Evolutionary conservation across 2,797 vertebrate genomes (phyloP).

Genomic region (Notolabrus celidotus): DNA sequence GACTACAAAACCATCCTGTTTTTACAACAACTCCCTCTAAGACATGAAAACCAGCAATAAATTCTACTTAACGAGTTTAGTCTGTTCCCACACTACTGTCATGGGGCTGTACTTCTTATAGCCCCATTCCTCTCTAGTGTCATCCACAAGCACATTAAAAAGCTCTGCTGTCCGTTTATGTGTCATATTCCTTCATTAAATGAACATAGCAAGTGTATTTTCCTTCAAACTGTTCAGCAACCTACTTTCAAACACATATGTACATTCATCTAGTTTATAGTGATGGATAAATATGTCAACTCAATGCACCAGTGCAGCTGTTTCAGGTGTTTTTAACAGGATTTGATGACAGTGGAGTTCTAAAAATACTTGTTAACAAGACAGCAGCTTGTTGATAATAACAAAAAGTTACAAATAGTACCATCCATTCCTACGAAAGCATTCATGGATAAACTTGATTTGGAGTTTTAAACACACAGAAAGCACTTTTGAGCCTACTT

Average conservation of each 20-base stretch:
- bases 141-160: neutral
- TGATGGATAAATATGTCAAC: neutral
- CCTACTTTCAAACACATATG: neutral
- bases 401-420: neutral
- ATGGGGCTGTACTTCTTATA: neutral
- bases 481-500: neutral
- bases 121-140: neutral
- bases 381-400: neutral
- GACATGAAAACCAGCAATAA: neutral
- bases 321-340: neutral
- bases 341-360: neutral
- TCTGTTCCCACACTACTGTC: neutral
- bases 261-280: neutral
- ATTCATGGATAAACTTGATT: neutral
- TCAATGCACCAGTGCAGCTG: neutral
- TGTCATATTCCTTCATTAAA: constrained; percentile 18
- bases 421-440: neutral
- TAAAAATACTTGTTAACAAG: neutral
- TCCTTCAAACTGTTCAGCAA: neutral
- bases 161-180: neutral
- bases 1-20: neutral
- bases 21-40: neutral
- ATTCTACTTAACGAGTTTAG: neutral
- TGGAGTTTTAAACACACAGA: neutral
- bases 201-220: neutral